These are phyloP conservation scores for Drosophila setosimentum DNA, from an alignment of 2,888 invertebrate genomes.

Conservation along the genomic window DNA sequence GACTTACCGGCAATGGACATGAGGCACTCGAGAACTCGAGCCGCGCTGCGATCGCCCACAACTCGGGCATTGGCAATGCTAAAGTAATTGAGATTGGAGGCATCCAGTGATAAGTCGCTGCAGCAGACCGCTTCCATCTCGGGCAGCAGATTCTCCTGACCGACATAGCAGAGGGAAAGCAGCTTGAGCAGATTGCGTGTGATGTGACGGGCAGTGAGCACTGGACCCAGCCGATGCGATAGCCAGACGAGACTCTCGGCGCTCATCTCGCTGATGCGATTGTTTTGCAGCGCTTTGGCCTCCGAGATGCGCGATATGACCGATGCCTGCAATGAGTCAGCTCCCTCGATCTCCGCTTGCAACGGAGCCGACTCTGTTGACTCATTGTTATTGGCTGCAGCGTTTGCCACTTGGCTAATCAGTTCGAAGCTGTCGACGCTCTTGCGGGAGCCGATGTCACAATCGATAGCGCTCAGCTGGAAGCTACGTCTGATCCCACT, in stretches of 20 bases:
- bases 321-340: constrained; percentile 83
- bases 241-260: constrained; percentile 96
- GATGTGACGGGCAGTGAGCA: constrained; percentile 95
- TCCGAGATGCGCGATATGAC: constrained; percentile 84
- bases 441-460: constrained; percentile 88
- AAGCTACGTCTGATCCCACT: constrained; percentile 83
- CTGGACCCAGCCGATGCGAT: constrained; percentile 96
- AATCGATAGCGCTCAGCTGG: constrained; percentile 87
- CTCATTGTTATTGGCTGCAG: constrained; percentile 31
- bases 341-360: constrained; percentile 52
- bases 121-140: constrained; percentile 52
- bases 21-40: constrained; percentile 95
- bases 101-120: constrained; percentile 79
- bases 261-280: constrained; percentile 93
- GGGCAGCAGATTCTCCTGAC: constrained; percentile 90
- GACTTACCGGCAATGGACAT: constrained; percentile 92
- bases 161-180: constrained; percentile 96
- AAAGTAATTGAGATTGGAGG: constrained; percentile 87
- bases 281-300: constrained; percentile 82
- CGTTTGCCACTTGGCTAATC: constrained; percentile 69
- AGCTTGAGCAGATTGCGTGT: constrained; percentile 96
- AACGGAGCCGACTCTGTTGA: constrained; percentile 27
- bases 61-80: constrained; percentile 89
- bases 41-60: constrained; percentile 92
- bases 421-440: constrained; percentile 86